These are phyloP conservation scores for Holothuria leucospilota DNA, from an alignment of 53 echinoderm and acorn worm species.

Conservation along the genomic window DNA sequence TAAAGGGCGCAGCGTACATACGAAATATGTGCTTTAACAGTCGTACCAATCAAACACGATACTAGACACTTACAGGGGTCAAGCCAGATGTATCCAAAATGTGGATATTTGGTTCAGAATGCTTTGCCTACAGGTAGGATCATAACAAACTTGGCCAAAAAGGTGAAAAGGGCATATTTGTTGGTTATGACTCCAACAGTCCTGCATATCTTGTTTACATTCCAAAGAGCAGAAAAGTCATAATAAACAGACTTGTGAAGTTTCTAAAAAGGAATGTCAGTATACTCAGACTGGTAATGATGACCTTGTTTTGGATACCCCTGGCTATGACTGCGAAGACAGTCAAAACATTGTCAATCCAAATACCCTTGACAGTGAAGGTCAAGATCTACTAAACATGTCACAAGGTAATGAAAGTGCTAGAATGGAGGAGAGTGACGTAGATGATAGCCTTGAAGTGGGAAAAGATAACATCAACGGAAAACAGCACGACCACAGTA, in stretches of 20 bases:
- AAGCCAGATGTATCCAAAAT: conserved; percentile 52
- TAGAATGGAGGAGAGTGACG: neutral
- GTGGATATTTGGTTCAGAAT: conserved; percentile 32
- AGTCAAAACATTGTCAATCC: neutral
- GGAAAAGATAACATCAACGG: conserved; percentile 32
- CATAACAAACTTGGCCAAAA: conserved; percentile 34
- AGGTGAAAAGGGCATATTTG: conserved; percentile 38
- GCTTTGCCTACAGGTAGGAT: conserved; percentile 37
- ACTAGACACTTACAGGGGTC: conserved; percentile 16
- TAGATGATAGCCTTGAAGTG: neutral
- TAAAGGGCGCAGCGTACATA: conserved; percentile 50
- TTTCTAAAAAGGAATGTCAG: neutral
- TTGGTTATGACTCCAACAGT: conserved; percentile 50
- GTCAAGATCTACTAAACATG: too few species aligned
- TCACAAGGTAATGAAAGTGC: conserved; percentile 10
- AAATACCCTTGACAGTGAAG: neutral
- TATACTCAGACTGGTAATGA: neutral
- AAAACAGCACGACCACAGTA: conserved; percentile 28
- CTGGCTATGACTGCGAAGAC: neutral
- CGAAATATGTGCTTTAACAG: conserved; percentile 41
- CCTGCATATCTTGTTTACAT: conserved; percentile 56
- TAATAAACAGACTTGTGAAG: conserved; percentile 38
- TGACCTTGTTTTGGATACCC: too few species aligned
- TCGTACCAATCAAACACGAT: neutral
- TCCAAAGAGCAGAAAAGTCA: conserved; percentile 16